These are phyloP conservation scores for Cotesia glomerata DNA, from an alignment of 1,140 invertebrate genomes.

Conservation along the genomic window DNA sequence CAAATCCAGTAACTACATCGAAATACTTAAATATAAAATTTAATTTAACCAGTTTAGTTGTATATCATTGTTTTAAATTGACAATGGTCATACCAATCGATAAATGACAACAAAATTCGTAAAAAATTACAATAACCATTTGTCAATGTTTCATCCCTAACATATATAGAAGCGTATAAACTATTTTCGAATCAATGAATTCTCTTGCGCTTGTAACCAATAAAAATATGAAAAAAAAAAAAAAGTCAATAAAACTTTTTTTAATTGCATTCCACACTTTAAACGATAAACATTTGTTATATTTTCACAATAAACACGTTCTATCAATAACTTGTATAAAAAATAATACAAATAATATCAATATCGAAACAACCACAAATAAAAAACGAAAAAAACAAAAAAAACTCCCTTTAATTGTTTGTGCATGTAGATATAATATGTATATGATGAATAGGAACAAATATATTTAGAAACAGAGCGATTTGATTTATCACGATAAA, in stretches of 20 bases:
- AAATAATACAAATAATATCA: neutral
- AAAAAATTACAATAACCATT: constrained; percentile 12
- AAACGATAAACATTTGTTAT: neutral
- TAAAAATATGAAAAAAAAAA: neutral
- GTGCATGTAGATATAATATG: neutral
- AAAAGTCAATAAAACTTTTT: too few species aligned
- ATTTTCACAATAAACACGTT: neutral
- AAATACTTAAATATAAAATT: neutral
- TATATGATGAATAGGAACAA: too few species aligned
- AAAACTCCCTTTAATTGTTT: neutral
- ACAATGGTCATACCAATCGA: neutral
- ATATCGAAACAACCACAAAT: neutral
- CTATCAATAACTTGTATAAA: neutral
- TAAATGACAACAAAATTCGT: neutral
- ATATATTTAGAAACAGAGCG: neutral
- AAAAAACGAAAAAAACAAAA: neutral
- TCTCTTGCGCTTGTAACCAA: neutral
- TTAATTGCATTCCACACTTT: neutral
- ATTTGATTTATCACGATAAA: too few species aligned
- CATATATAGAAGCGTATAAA: neutral
- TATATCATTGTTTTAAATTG: neutral
- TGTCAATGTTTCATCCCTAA: neutral
- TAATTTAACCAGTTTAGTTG: neutral
- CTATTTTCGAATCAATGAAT: neutral
- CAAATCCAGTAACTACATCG: neutral